Evolutionary conservation across 2,888 invertebrate species (phyloP), one percentile per base, ranked within the genome.

Genomic region (Agrotis segetum): DNA sequence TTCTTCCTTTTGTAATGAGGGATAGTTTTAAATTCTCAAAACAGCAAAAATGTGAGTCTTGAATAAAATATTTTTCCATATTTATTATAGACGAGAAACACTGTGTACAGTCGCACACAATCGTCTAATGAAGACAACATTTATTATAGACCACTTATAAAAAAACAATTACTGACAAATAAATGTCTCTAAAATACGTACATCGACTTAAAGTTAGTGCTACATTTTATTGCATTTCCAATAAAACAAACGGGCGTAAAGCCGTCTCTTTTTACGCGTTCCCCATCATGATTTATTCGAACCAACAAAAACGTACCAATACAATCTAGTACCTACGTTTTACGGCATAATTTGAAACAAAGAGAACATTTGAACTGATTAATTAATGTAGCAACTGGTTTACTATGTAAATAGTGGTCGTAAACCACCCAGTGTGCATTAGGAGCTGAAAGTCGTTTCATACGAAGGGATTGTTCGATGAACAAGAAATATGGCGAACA

Each of bases 361-460:
- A 86, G 78, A 82, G 88, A 90, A 88, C 87, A 89, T 87, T 83
- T 85, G 83, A 89, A 89, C 86, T 91, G 91, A 92, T 92, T 91
- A 92, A 90, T 92, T 89, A 88, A 89, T 87, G 87, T 88, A 87
- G 85, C 83, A 85, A 85, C 83, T 83, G 84, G 79, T 88, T 89
- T 89, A 89, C 89, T 91, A 89, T 90, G 90, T 91, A 92, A 90
- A 91, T 90, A 89, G 85, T 84, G 78, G 82, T 85, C 87, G 88
- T 91, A 90, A 91, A 91, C 89, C 88, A 87, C 87, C 87, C 89
- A 85, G 84, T 79, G 85, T 85, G 88, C 85, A 85, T 86, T 87
- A 87, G 74, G 79, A 82, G 83, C 74, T 83, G 81, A 68, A 46
- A 50, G 56, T 71, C 60, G 60, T 40, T 81, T 80, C 89, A 86